These are phyloP conservation scores for Bombus ignitus DNA, from an alignment of 1,140 invertebrate species.

Conservation along the genomic window DNA sequence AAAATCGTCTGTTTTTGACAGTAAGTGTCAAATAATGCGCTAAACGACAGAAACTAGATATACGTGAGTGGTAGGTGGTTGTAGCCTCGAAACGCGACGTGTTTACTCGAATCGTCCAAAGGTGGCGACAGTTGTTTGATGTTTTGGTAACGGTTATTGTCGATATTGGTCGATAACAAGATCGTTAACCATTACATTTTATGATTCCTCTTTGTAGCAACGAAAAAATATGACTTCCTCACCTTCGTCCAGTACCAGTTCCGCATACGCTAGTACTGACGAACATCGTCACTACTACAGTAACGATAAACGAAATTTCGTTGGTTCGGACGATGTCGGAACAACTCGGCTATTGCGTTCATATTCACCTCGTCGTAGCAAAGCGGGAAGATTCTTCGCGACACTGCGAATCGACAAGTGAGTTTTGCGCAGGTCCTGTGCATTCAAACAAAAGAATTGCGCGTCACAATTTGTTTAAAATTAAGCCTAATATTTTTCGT, in stretches of 20 bases:
- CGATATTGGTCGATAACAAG: not conserved
- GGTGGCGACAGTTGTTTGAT: constrained; percentile 25
- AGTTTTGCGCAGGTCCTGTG: constrained; percentile 24
- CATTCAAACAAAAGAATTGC: not conserved
- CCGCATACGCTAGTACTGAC: constrained; percentile 49
- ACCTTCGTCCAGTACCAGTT: constrained; percentile 57
- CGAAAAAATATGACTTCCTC: constrained; percentile 59
- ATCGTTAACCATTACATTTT: not conserved
- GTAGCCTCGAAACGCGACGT: not conserved
- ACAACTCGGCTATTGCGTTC: constrained; percentile 54
- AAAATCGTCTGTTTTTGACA: constrained; percentile 19
- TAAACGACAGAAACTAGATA: not conserved
- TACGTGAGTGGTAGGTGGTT: not conserved
- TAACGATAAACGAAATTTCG: constrained; percentile 36
- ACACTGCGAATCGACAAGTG: constrained; percentile 60
- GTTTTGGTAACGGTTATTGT: not conserved
- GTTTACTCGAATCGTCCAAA: not conserved
- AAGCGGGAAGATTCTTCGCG: constrained; percentile 25
- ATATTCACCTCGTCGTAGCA: constrained; percentile 32
- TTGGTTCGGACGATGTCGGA: constrained; percentile 49
- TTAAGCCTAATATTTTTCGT: not conserved
- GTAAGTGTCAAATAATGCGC: constrained; percentile 24
- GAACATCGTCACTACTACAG: constrained; percentile 33
- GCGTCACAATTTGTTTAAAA: not conserved
- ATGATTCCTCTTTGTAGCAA: constrained; percentile 30